These are phyloP conservation scores for Onychomys leucogaster DNA, from an alignment of 2,797 vertebrate genomes.

Conservation along the genomic window DNA sequence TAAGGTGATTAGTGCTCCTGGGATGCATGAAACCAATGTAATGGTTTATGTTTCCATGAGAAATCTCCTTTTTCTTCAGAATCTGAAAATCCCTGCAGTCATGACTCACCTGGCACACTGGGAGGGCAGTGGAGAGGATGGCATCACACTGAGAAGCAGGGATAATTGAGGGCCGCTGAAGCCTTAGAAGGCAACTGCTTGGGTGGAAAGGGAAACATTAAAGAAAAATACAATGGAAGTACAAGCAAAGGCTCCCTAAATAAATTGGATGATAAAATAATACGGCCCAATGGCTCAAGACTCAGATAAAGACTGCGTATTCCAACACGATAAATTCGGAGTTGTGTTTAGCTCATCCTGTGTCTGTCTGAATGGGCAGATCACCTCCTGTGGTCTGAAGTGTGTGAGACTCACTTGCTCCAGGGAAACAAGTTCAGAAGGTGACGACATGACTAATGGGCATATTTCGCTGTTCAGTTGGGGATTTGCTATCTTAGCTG, in stretches of 20 bases:
- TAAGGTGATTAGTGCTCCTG: conserved; percentile 59
- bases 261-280: conserved; percentile 65
- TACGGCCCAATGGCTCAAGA: conserved; percentile 29
- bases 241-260: conserved; percentile 13
- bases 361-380: neutral
- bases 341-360: neutral
- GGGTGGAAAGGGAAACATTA: conserved; percentile 55
- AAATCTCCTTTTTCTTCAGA: conserved; percentile 64
- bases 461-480: neutral
- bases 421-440: conserved; percentile 19
- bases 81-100: conserved; percentile 33
- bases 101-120: conserved; percentile 53
- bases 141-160: conserved; percentile 37
- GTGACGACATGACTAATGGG: neutral
- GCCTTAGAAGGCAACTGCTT: conserved; percentile 57
- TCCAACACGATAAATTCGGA: neutral
- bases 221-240: conserved; percentile 47
- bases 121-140: conserved; percentile 26
- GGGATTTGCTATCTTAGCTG: neutral
- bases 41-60: conserved; percentile 56
- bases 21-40: conserved; percentile 55
- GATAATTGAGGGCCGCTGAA: conserved; percentile 39
- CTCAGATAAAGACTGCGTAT: conserved; percentile 41
- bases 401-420: neutral
- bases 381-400: neutral